Conservation (phyloP, 2,113 vertebrate genomes). For the Electrona antarctica region DNA sequence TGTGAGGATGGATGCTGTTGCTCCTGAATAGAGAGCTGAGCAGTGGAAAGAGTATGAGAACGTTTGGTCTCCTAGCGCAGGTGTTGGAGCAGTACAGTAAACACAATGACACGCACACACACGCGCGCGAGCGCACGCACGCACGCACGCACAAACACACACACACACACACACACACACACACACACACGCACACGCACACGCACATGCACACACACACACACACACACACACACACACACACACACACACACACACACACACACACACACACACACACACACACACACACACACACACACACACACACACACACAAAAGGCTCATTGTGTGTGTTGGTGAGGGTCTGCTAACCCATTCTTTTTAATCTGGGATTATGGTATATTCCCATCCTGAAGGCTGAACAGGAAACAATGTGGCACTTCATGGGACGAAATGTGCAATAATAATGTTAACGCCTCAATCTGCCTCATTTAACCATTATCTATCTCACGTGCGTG, state of each 20-base stretch:
- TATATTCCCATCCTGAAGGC: constrained; percentile 70
- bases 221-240: background rate
- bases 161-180: background rate
- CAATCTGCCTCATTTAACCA: constrained; percentile 66
- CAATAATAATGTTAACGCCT: constrained; percentile 73
- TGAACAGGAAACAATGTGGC: constrained; percentile 70
- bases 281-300: constrained; percentile 32
- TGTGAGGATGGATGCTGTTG: constrained; percentile 31
- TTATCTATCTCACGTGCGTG: constrained; percentile 15
- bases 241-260: constrained; percentile 41
- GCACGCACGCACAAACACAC: background rate
- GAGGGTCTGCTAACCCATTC: constrained; percentile 70
- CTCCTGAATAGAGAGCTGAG: constrained; percentile 33
- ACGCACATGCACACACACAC: background rate
- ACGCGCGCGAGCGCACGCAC: no score
- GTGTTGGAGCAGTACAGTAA: constrained; percentile 68
- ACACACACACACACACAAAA: constrained; percentile 62
- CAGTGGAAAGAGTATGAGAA: constrained; percentile 50
- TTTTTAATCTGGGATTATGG: constrained; percentile 78
- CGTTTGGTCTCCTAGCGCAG: constrained; percentile 57
- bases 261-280: constrained; percentile 10
- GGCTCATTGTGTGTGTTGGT: constrained; percentile 71
- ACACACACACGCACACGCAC: background rate
- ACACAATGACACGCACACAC: constrained; percentile 24
- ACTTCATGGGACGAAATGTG: constrained; percentile 72